Evolutionary conservation across 2,888 invertebrate genomes (phyloP), one percentile per base, ranked within the genome.

Genomic region (Trilocha varians): DNA sequence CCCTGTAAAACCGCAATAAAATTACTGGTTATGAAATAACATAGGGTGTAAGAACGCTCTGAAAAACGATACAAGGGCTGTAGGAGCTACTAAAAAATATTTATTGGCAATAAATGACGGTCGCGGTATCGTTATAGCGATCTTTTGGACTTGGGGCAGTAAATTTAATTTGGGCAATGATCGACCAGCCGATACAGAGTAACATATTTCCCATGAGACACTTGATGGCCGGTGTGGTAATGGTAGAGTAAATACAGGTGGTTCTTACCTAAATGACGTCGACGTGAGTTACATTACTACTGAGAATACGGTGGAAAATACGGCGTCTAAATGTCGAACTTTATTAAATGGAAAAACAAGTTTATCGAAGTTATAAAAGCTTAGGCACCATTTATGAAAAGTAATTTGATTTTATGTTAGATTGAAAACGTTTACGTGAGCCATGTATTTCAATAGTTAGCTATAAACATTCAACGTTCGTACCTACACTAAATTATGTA

Each of bases 111-210:
- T 77, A 76, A 76, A 73, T 70, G 66, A 64, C 53, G 65, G 63
- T 58, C 57, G 58, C 46, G 64, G 58, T 65, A 73, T 72, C 74
- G 72, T 67, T 65, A 68, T 65, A 55, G 59, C 59, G 68, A 71
- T 73, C 70, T 67, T 63, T 59, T 55, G 57, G 65, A 62, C 62
- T 62, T 64, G 65, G 44, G 63, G 70, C 62, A 67, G 60, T 77
- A 77, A 77, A 77, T 77, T 76, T 70, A 76, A 77, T 74, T 77
- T 74, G 71, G 67, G 59, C 69, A 65, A 62, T 67, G 65, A 65
- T 63, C 61, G 63, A 56, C 48, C 57, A 41, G 33, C 43, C 55
- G 53, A 55, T 60, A 62, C 50, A 45, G 54, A 52, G 54, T 49
- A 55, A 50, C 51, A 52, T 59, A 66, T 66, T 66, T 66, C 66